Evolutionary conservation across 2,888 invertebrate genomes (phyloP), one percentile per base, ranked within the genome.

Genomic region (Lycia hirtaria): DNA sequence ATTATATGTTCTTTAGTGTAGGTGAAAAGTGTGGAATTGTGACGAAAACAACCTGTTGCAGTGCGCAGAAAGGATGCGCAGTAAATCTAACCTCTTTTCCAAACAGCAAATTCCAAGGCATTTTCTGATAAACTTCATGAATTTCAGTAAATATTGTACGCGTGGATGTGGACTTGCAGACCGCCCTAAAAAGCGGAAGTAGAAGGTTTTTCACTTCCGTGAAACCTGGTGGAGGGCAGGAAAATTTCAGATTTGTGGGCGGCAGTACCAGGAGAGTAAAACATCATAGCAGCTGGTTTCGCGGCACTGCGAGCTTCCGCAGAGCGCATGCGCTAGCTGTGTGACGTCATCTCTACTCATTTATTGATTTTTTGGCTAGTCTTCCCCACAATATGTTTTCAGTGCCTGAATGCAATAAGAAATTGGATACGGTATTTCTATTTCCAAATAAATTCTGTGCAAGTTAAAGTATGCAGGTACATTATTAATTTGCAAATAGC

Each of bases 191-290:
- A 55, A 69, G 60, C 81, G 85, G 85, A 87, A 85, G 73, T 72
- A 41, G 69, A 79, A 86, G 83, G 83, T 81, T 76, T n/a, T 68
- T 71, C 68, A 76, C 72, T 76, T 83, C 86, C 83, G 83, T 80
- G 76, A 80, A 90, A 79, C 77, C 80, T 80, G 84, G 63, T 78
- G 81, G 83, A 90, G 87, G 90, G 88, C 87, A 87, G 81, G 87
- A 82, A 91, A 89, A 85, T 87, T 86, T 87, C 87, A 87, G 87
- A 73, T 65, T 87, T 90, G 91, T 91, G 91, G 91, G 91, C 91
- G 89, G 86, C 77, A 52, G 67, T 83, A 90, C 89, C 64, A 90
- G 88, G 89, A 49, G 43, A 10, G 1, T 81, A 89, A 49, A 65
- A 58, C 35, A 30, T 3, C 5, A n/a, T 9, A 78, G 72, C 72